Conservation (phyloP, 2,888 invertebrate genomes). For the Vannuccia rotundouncinata region DNA sequence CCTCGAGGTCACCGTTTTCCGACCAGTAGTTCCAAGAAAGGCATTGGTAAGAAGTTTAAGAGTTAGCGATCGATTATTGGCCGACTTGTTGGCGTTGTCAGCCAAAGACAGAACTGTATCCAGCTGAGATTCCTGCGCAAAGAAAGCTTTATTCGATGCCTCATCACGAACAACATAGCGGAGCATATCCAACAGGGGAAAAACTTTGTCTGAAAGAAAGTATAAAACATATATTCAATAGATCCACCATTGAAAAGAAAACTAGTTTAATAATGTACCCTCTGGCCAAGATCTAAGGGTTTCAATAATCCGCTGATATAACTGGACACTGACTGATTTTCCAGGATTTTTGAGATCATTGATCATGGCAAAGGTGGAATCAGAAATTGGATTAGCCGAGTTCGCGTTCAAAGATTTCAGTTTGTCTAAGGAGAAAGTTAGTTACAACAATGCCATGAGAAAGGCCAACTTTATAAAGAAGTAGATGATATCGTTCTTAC, state of each 20-base stretch:
- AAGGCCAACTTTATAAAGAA: too few species aligned
- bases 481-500: background rate
- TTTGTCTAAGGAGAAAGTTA: background rate
- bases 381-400: background rate
- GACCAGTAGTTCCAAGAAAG: background rate
- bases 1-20: background rate
- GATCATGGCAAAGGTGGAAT: background rate
- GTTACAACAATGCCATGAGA: too few species aligned
- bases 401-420: background rate
- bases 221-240: too few species aligned
- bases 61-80: background rate
- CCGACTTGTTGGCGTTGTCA: background rate
- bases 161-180: background rate
- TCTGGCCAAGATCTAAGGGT: background rate
- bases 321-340: background rate
- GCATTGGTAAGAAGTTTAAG: background rate
- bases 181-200: background rate
- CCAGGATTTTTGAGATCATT: background rate
- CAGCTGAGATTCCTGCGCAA: background rate
- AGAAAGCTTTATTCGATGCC: background rate
- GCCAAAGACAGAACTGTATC: background rate
- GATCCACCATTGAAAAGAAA: background rate
- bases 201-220: background rate
- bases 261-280: background rate
- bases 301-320: background rate